Evolutionary conservation across 2,888 invertebrate species (phyloP), one percentile per base, ranked within the genome.

Genomic region (Coecobrya sp.): DNA sequence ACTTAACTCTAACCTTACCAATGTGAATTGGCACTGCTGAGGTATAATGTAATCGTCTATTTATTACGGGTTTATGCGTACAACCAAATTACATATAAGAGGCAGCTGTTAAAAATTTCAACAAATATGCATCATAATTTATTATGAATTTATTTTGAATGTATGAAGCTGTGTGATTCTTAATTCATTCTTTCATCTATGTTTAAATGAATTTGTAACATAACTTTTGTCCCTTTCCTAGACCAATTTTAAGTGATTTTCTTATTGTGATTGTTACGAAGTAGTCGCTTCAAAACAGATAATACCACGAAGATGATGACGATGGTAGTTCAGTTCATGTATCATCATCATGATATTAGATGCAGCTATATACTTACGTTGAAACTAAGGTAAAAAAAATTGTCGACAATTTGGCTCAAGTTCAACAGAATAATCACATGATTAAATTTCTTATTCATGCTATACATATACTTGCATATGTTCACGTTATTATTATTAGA

Each of bases 401-500:
- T 76, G 55, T 55, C 81, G 55, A 55, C 81, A 81, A 81, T 92
- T 92, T 92, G 92, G 92, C 92, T 81, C 92, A 92, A 89, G 89
- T 92, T 92, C 92, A 92, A 88, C 59, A 86, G 79, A 49, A 59
- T 84, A 88, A 76, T 91, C 91, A 68, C 85, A 82, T 89, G 55
- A 84, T 84, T 84, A 84, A 52, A 59, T 85, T 76, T 70, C 84
- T 59, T 89, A 49, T 45, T 65, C 42, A 45, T 49, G 10, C 36
- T 45, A 52, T 2, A 45, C 3, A 22, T 42, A 22, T 42, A 45
- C 22, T 73, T 45, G 25, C 27, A 25, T 65, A 65, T 55, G 13
- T 55, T 19, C 19, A 4, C n/a, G n/a, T n/a, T 45, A 49, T 36
- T 27, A 68, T 86, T 68, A 49, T 86, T 86, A 86, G 25, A 45